Conservation (phyloP, 2,888 invertebrate genomes). For the Spatulosminthurus flaviceps region DNA sequence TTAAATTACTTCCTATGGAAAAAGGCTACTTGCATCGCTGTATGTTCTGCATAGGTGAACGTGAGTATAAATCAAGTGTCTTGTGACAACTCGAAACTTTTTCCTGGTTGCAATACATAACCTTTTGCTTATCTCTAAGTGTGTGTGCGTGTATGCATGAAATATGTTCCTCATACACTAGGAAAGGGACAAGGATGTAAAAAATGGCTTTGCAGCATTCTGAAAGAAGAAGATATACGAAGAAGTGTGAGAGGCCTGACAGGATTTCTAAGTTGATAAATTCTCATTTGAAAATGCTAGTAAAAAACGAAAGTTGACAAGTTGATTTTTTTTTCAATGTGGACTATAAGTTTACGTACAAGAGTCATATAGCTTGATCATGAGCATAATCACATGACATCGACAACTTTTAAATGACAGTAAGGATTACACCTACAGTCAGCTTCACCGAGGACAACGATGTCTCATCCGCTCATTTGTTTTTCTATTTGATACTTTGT, state of each 20-base stretch:
- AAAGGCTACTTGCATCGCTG: not conserved
- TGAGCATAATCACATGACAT: not conserved
- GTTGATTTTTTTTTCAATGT: conserved; percentile 13
- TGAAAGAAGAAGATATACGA: no score
- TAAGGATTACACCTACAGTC: conserved; percentile 4
- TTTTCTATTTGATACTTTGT: not conserved
- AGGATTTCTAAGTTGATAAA: not conserved
- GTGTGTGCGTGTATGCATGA: no score
- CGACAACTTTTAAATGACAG: conserved; percentile 14
- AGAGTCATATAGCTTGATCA: not conserved
- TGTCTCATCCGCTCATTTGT: conserved; percentile 3
- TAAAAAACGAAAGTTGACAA: not conserved
- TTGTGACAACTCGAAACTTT: conserved; percentile 4
- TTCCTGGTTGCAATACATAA: no score
- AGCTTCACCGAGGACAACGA: not conserved
- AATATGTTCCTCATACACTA: not conserved
- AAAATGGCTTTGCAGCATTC: not conserved
- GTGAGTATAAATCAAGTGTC: conserved; percentile 2
- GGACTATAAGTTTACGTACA: not conserved
- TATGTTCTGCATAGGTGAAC: not conserved
- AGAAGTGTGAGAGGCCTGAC: not conserved
- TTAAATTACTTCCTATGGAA: not conserved
- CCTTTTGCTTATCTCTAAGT: no score
- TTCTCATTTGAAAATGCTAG: not conserved
- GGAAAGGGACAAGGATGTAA: not conserved